Conservation (phyloP, 2,888 invertebrate genomes). For the Drosophila recens region DNA sequence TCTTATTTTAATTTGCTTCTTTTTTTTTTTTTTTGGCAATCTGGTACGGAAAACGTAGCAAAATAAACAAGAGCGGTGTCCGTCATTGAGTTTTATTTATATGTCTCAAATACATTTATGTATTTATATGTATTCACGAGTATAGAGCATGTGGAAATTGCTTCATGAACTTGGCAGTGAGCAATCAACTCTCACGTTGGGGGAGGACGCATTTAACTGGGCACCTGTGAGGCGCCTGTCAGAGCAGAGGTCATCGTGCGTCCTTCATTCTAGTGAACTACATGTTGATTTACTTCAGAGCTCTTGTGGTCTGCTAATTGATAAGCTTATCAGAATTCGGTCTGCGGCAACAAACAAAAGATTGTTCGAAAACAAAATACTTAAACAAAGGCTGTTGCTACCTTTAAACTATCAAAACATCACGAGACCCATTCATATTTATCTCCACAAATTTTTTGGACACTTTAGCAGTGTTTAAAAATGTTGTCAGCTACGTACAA, state of each 20-base stretch:
- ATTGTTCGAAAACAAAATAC: constrained; percentile 17
- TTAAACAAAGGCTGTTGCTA: constrained; percentile 4
- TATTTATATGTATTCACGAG: constrained; percentile 21
- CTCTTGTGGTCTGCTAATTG: constrained; percentile 15
- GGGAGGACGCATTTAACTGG: neutral
- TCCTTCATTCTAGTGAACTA: constrained; percentile 29
- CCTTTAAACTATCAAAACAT: neutral
- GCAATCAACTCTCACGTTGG: constrained; percentile 19
- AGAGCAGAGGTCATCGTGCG: constrained; percentile 32
- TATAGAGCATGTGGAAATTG: constrained; percentile 32
- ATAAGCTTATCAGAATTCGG: constrained; percentile 42
- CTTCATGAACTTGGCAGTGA: constrained; percentile 61
- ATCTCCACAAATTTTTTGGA: neutral
- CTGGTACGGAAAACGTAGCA: constrained; percentile 59
- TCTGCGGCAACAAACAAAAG: constrained; percentile 1
- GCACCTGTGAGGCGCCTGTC: constrained; percentile 30
- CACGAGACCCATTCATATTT: constrained; percentile 6
- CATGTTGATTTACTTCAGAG: constrained; percentile 2
- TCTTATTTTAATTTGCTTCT: neutral
- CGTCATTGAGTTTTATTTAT: constrained; percentile 73
- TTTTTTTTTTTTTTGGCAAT: constrained; percentile 58
- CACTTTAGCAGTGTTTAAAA: neutral
- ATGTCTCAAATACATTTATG: constrained; percentile 20
- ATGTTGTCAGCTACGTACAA: neutral
- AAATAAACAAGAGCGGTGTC: constrained; percentile 56